Base-by-base conservation (phyloP, 1,140 invertebrate species). In the Trichonephila clavata region DNA sequence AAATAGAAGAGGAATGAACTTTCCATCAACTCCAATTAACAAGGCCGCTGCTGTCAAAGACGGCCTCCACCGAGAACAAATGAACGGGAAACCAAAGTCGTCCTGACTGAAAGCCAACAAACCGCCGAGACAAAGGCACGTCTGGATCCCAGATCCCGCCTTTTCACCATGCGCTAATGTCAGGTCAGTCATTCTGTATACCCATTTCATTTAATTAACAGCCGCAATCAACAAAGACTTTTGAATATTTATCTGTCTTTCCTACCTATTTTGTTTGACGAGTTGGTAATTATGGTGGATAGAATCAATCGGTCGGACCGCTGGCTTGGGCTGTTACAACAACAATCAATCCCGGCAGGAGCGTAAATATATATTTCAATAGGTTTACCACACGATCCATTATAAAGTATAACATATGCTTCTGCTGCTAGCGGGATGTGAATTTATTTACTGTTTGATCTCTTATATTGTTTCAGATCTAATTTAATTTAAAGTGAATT, bases 221-320 rank as follows among this genome's bases (percentile, higher is more conserved):
- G 1, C 65, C 27, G 32, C 65, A 89, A 89, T 89, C 65, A 89
- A 14, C 39, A 71, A 57, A 24, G 16, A 32, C 86, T 89, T 89
- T 21, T 89, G 86, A 89, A 89, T 89, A 89, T 89, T 89, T 89
- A 89, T 89, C 63, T 89, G 86, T 68, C 86, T 89, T 71, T 63
- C 86, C 39, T 24, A 43, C 32, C 63, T 18, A 89, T 63, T 65
- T 71, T 68, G 86, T 50, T 88, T 89, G 86, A 89, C 86, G 65
- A 89, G 61, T 43, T 13, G 32, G 57, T 89, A 89, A 89, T 89
- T 89, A 89, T 89, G 63, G 86, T 7, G 27, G 14, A 10, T 39
- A 20, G 71, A 77, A 77, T 77, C 32, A 39, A 13, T 16, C 71
- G 3, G 14, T 16, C 20, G 13, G 10, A 2, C n/a, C 4, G 18